These are phyloP conservation scores for Dyspetes luteomarginatus DNA, from an alignment of 2,888 invertebrate genomes.

Conservation along the genomic window DNA sequence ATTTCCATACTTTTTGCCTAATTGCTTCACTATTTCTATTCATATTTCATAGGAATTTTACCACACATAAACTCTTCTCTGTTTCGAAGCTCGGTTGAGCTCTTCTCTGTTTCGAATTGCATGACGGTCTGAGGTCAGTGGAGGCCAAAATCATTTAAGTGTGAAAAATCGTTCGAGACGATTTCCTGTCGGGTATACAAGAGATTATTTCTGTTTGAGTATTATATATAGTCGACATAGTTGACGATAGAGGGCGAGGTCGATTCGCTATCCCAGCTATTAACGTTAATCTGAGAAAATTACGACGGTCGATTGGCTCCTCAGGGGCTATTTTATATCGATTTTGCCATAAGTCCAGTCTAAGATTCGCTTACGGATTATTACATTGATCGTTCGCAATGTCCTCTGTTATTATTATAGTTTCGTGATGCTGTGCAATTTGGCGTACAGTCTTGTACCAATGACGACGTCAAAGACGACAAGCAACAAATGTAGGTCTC, in stretches of 20 bases:
- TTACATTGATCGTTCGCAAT: slow-evolving; percentile 43
- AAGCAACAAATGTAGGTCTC: slow-evolving; percentile 56
- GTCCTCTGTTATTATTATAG: slow-evolving; percentile 13
- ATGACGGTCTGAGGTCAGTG: slow-evolving; percentile 31
- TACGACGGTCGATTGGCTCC: slow-evolving; percentile 45
- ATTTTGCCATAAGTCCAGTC: slow-evolving; percentile 7
- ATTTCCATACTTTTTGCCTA: too few species aligned
- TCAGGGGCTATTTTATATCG: slow-evolving; percentile 23
- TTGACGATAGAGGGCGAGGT: slow-evolving; percentile 19
- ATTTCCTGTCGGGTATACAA: slow-evolving; percentile 41
- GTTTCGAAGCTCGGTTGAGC: neutral
- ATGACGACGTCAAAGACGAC: slow-evolving; percentile 36
- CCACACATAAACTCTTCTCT: neutral
- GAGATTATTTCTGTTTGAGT: neutral
- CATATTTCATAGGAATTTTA: neutral
- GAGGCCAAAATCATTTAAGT: slow-evolving; percentile 14
- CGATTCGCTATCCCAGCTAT: slow-evolving; percentile 47
- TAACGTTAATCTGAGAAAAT: slow-evolving; percentile 51
- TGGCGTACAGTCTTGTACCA: slow-evolving; percentile 13
- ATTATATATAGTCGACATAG: slow-evolving; percentile 11
- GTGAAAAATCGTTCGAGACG: slow-evolving; percentile 30
- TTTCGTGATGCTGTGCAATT: slow-evolving; percentile 32
- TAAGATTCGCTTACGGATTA: slow-evolving; percentile 35
- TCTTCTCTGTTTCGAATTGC: too few species aligned
- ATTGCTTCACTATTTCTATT: too few species aligned